Evolutionary conservation across 1,140 invertebrate species (phyloP), one percentile per base, ranked within the genome.

Genomic region (Diabrotica undecimpunctata): DNA sequence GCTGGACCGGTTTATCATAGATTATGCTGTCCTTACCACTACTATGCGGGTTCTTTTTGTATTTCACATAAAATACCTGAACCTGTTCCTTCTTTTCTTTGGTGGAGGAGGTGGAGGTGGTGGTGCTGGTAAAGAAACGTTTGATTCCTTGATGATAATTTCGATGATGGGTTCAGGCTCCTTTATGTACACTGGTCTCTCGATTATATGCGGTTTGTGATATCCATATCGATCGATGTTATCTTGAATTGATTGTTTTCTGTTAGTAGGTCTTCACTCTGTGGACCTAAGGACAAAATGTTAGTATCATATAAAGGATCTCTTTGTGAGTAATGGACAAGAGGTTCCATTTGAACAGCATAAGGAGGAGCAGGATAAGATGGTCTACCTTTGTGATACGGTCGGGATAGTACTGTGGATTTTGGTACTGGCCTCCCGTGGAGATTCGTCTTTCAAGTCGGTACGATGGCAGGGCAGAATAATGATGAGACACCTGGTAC

Each of bases 91-190:
- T 91, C 66, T 87, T 87, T 87, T 86, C 60, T 81, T 82, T 56
- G 81, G 83, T 61, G 79, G 77, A 0, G 83, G 80, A 37, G 83
- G 76, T 6, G 83, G 78, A 0, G 76, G 76, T 6, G 83, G 81
- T 0, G 84, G 86, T n/a, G 87, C 85, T 0, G 91, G 89, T 5
- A 93, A 75, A 0, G 89, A 85, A 69, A 92, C 89, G 75, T 94
- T 94, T 0, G 91, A 92, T 78, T 94, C 92, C 74, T 93, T 93
- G 57, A 94, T 93, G 61, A 94, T 94, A 67, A 94, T 94, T 79
- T 94, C 92, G 65, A 94, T 94, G 54, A 94, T 94, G 10, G 92
- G 92, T 75, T 94, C 92, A 0, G 91, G 91, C 62, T 91, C 89
- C 69, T 90, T 88, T 80, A 72, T 92, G 64, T 90, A 83, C 25